Conservation (phyloP, 2,888 invertebrate species). For the Meiosimyza decipiens region DNA sequence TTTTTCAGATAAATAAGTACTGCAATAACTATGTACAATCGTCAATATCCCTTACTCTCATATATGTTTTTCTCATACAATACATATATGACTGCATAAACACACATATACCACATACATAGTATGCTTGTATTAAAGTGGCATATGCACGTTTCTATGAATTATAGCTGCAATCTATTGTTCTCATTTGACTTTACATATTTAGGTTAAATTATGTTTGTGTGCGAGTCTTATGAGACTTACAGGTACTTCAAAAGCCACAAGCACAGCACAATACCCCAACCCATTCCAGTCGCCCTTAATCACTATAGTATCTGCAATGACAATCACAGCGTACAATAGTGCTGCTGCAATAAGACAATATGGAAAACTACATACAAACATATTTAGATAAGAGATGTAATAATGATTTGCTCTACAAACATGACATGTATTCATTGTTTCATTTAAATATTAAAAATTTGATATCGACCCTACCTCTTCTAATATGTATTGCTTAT, state of each 20-base stretch:
- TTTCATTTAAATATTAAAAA: not conserved
- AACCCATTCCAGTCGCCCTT: too few relatives aligned
- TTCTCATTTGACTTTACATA: not conserved
- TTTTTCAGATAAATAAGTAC: too few relatives aligned
- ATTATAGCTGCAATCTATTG: not conserved
- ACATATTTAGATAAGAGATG: not conserved
- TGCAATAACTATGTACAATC: too few relatives aligned
- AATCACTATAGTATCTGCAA: not conserved
- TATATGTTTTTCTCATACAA: too few relatives aligned
- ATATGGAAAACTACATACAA: not conserved
- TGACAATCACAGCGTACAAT: constrained; percentile 7
- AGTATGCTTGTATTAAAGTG: not conserved
- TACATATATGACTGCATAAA: too few relatives aligned
- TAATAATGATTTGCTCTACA: not conserved
- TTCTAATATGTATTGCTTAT: too few relatives aligned
- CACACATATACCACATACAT: not conserved
- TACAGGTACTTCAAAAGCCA: constrained; percentile 13
- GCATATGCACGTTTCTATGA: too few relatives aligned
- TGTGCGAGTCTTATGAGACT: constrained; percentile 1
- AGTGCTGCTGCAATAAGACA: not conserved
- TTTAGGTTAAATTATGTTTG: constrained; percentile 11
- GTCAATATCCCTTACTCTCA: too few relatives aligned
- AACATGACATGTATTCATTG: not conserved
- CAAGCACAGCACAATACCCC: not conserved
- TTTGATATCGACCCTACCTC: too few relatives aligned